phyloP scores from a whole-genome alignment of 2,113 vertebrate species.

The Lagenorhynchus albirostris region DNA sequence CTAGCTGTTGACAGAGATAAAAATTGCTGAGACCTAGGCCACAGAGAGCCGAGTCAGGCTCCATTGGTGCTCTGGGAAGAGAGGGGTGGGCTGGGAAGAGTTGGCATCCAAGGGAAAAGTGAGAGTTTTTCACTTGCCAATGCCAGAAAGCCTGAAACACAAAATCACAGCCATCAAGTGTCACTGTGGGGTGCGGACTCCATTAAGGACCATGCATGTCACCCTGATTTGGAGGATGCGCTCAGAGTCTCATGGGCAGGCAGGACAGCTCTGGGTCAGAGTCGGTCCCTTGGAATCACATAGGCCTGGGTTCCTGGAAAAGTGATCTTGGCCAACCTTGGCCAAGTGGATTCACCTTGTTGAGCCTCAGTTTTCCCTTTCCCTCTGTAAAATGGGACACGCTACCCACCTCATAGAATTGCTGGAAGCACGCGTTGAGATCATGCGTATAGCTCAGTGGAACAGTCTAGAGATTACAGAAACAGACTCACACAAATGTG shows the following conservation, averaged over 20 bases:
- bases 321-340: background rate
- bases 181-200: accelerated
- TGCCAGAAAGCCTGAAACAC: background rate
- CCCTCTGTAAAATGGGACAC: background rate
- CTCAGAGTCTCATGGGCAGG: background rate
- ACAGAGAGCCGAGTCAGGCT: background rate
- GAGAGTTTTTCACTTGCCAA: background rate
- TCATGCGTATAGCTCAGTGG: accelerated
- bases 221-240: background rate
- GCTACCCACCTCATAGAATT: background rate
- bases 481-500: background rate
- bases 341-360: background rate
- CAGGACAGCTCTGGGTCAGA: background rate
- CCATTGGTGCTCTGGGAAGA: background rate
- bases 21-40: background rate
- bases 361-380: background rate
- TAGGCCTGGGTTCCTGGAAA: background rate
- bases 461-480: background rate
- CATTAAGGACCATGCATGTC: background rate
- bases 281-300: background rate
- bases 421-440: background rate
- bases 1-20: background rate
- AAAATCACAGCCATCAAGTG: background rate
- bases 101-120: background rate
- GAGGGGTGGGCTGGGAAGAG: background rate